Percentiles rank a stretch among this genome's conserved stretches.
Evolutionary conservation across 2,888 invertebrate genomes (phyloP).

Genomic region (Pogonocherus hispidulus): DNA sequence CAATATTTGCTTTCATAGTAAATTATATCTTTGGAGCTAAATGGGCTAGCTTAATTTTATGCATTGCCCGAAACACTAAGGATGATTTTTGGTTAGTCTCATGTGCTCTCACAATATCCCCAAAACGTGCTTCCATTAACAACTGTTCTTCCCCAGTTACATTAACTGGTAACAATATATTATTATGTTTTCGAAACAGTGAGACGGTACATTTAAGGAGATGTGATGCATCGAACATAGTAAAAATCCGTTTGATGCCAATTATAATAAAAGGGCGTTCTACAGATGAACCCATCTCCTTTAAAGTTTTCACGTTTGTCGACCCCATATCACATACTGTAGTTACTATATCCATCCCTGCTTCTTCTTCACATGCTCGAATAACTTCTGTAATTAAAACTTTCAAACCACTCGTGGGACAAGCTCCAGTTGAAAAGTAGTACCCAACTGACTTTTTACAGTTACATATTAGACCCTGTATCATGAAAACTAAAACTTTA

Average conservation of each 20-base stretch:
- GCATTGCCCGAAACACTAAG: slow-evolving; percentile 36
- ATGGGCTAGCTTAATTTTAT: slow-evolving; percentile 42
- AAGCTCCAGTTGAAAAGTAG: too few species aligned
- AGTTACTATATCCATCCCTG: slow-evolving; percentile 37
- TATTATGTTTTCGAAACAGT: slow-evolving; percentile 23
- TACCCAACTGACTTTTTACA: too few species aligned
- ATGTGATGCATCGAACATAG: slow-evolving; percentile 27
- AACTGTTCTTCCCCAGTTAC: neutral
- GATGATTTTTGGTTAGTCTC: slow-evolving; percentile 35
- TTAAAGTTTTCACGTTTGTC: slow-evolving; percentile 41
- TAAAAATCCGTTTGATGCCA: neutral
- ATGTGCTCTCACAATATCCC: slow-evolving; percentile 32
- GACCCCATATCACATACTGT: slow-evolving; percentile 48
- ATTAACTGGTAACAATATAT: neutral
- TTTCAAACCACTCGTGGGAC: too few species aligned
- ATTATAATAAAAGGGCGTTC: slow-evolving; percentile 16
- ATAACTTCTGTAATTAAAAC: slow-evolving; percentile 38
- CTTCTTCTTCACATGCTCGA: slow-evolving; percentile 26
- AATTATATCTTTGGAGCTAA: slow-evolving; percentile 44
- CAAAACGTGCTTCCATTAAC: slow-evolving; percentile 20
- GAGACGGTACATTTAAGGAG: slow-evolving; percentile 14
- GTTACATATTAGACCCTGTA: too few species aligned
- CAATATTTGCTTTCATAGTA: slow-evolving; percentile 52
- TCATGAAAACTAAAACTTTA: too few species aligned
- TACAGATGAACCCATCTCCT: slow-evolving; percentile 27